phyloP scores from a whole-genome alignment of 2,888 invertebrate species.

The Parelbella ahira region DNA sequence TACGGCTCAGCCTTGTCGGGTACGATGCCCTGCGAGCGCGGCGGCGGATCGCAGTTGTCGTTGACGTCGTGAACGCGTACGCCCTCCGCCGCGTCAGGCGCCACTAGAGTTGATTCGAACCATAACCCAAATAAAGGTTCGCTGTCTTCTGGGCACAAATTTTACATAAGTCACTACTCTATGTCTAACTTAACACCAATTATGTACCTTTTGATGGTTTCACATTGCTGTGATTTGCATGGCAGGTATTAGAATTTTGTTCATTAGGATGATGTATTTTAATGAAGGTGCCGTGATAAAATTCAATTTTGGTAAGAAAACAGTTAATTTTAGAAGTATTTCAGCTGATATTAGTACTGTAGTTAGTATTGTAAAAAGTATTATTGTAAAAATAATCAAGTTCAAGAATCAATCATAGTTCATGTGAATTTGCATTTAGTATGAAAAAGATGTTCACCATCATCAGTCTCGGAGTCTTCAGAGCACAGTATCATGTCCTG shows the following conservation, averaged over 20 bases:
- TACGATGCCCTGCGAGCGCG: conserved; percentile 65
- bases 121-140: conserved; percentile 94
- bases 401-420: no score
- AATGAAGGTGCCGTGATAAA: no score
- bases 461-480: conserved; percentile 93
- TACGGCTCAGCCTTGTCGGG: conserved; percentile 76
- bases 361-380: no score
- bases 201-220: no score
- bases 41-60: conserved; percentile 70
- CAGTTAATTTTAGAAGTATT: no score
- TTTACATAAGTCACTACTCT: conserved; percentile 23
- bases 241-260: no score
- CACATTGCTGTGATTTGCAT: no score
- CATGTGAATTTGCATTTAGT: no score
- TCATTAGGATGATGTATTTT: no score
- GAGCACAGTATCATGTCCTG: conserved; percentile 96
- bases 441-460: conserved; percentile 77
- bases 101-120: conserved; percentile 96
- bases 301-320: no score
- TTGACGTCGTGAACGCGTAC: conserved; percentile 61
- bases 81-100: conserved; percentile 84
- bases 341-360: no score
- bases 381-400: no score
- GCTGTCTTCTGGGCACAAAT: conserved; percentile 81
- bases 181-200: conserved; percentile 1